These are phyloP conservation scores for Pachycephus smyrnensis DNA, from an alignment of 2,888 invertebrate genomes.

Conservation along the genomic window DNA sequence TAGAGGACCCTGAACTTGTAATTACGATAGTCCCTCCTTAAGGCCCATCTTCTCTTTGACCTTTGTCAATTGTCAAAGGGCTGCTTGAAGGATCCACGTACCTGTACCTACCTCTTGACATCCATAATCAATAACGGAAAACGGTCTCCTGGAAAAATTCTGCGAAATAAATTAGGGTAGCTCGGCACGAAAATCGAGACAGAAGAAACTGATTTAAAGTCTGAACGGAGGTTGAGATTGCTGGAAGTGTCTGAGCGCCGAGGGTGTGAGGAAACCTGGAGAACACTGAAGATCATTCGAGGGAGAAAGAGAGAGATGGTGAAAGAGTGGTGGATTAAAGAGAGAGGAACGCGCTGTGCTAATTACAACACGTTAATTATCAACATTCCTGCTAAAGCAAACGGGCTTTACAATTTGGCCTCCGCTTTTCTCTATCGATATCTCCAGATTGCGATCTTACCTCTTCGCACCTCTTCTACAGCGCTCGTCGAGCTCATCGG, in stretches of 20 bases:
- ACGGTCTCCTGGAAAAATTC: neutral
- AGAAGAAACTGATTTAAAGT: constrained; percentile 45
- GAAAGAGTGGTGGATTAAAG: neutral
- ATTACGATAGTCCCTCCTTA: neutral
- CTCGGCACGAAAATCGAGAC: constrained; percentile 22
- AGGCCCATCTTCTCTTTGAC: neutral
- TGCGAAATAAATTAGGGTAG: neutral
- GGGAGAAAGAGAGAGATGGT: neutral
- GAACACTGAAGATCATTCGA: neutral
- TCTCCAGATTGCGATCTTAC: neutral
- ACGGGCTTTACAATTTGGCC: neutral
- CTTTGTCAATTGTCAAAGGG: neutral
- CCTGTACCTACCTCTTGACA: neutral
- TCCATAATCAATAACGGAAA: neutral
- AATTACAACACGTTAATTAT: constrained; percentile 33
- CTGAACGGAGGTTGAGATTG: constrained; percentile 25
- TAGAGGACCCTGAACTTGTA: neutral
- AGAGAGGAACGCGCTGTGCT: constrained; percentile 22
- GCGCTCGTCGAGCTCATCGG: neutral
- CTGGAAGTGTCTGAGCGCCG: constrained; percentile 27
- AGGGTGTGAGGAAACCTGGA: neutral
- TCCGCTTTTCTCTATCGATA: neutral
- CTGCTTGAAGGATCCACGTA: neutral
- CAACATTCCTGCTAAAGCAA: constrained; percentile 18
- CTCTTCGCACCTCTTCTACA: neutral